Evolutionary conservation across 2,113 vertebrate species (phyloP).

Genomic region (Callionymus lyra): DNA sequence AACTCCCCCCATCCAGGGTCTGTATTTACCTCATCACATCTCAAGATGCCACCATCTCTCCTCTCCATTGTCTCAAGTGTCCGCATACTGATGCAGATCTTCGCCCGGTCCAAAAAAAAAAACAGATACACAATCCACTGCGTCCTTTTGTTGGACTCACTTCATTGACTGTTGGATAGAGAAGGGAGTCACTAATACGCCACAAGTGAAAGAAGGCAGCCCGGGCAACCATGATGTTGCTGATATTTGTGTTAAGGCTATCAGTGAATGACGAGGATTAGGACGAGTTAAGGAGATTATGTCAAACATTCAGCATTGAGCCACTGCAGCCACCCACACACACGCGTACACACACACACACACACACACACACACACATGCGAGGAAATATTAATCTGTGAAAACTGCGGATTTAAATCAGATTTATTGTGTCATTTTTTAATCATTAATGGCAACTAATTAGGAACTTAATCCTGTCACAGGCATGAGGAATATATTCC

Average conservation of each 20-base stretch:
- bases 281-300: constrained; percentile 76
- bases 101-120: constrained; percentile 10
- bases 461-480: no score
- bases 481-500: no score
- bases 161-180: constrained; percentile 72
- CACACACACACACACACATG: constrained; percentile 5
- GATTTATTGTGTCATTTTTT: no score
- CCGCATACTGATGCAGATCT: constrained; percentile 48
- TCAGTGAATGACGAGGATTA: constrained; percentile 77
- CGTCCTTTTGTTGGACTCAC: constrained; percentile 57
- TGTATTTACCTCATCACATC: no score
- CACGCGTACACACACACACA: constrained; percentile 9
- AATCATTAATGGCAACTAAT: no score
- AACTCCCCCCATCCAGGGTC: no score
- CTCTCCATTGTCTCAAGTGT: constrained; percentile 48
- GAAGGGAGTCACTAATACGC: constrained; percentile 66
- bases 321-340: constrained; percentile 45
- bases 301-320: constrained; percentile 66
- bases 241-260: constrained; percentile 77
- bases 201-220: constrained; percentile 68
- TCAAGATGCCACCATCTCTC: no score
- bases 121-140: constrained; percentile 67
- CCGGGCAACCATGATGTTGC: constrained; percentile 72
- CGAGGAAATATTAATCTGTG: constrained; percentile 1
- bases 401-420: no score